Evolutionary conservation across 92 coral and sea anemone species (phyloP).

Genomic region (Siderastrea radians): DNA sequence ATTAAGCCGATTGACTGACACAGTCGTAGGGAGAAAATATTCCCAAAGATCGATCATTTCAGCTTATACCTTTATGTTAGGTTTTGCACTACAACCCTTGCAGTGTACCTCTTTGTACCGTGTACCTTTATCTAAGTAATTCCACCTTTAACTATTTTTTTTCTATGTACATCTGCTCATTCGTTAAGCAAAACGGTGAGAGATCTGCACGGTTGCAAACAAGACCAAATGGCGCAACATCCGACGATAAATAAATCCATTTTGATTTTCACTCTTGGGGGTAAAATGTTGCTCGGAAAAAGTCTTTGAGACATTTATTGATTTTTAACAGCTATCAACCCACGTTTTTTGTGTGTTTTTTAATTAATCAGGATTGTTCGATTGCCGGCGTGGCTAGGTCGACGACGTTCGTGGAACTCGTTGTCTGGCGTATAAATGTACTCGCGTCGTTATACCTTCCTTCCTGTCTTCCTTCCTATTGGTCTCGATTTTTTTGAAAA

Average conservation of each 20-base stretch:
- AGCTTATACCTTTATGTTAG: too few species aligned
- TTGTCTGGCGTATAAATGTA: background rate
- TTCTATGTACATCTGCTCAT: background rate
- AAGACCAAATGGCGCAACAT: background rate
- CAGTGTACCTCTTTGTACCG: too few species aligned
- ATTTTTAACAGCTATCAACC: background rate
- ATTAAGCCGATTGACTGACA: too few species aligned
- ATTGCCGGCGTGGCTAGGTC: background rate
- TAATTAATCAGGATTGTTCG: background rate
- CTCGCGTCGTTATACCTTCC: background rate
- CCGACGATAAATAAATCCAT: background rate
- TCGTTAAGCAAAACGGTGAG: too few species aligned
- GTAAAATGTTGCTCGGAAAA: background rate
- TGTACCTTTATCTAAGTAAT: too few species aligned
- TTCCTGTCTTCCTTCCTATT: background rate
- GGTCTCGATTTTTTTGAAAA: background rate
- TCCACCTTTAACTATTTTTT: background rate
- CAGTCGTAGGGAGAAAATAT: too few species aligned
- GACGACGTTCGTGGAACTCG: background rate
- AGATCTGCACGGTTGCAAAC: background rate
- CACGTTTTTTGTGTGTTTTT: background rate
- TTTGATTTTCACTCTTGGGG: background rate
- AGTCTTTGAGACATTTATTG: background rate
- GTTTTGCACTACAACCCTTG: too few species aligned
- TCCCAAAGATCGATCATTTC: too few species aligned